These are phyloP conservation scores for Menura novaehollandiae DNA, from an alignment of 2,113 vertebrate species.

Conservation along the genomic window DNA sequence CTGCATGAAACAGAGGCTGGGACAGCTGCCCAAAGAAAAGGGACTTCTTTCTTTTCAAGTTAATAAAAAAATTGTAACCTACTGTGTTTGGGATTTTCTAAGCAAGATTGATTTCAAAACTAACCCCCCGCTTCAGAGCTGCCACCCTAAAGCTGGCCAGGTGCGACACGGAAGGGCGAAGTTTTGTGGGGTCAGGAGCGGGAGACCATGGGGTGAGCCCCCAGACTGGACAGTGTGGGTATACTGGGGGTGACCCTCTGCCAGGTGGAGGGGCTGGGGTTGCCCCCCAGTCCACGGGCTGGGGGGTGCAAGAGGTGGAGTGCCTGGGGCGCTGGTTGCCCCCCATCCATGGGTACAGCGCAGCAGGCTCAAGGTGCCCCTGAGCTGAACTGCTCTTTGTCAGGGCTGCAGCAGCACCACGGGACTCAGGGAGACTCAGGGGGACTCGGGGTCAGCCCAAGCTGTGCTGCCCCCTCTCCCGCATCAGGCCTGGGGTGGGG, in stretches of 20 bases:
- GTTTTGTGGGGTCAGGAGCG: not conserved
- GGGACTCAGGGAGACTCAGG: too few species aligned
- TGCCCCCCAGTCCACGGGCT: not conserved
- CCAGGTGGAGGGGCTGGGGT: not conserved
- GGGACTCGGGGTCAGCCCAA: rapidly evolving
- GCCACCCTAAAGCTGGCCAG: not conserved
- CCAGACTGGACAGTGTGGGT: not conserved
- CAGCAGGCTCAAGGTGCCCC: not conserved
- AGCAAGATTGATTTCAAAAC: not conserved
- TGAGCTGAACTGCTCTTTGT: not conserved
- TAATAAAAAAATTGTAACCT: not conserved
- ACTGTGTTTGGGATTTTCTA: not conserved
- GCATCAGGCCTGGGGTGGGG: not conserved
- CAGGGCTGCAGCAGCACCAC: rapidly evolving
- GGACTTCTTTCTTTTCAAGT: not conserved
- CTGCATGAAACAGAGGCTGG: not conserved
- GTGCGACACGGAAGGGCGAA: not conserved
- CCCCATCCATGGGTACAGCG: not conserved
- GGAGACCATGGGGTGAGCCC: not conserved
- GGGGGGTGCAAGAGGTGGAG: not conserved
- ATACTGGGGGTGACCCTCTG: not conserved
- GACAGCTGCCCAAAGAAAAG: not conserved
- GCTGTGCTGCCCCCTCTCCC: not conserved
- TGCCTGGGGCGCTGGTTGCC: not conserved
- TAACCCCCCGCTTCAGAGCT: rapidly evolving